Base-by-base conservation (phyloP, 2,888 invertebrate genomes). In the Druceiella hillmani region DNA sequence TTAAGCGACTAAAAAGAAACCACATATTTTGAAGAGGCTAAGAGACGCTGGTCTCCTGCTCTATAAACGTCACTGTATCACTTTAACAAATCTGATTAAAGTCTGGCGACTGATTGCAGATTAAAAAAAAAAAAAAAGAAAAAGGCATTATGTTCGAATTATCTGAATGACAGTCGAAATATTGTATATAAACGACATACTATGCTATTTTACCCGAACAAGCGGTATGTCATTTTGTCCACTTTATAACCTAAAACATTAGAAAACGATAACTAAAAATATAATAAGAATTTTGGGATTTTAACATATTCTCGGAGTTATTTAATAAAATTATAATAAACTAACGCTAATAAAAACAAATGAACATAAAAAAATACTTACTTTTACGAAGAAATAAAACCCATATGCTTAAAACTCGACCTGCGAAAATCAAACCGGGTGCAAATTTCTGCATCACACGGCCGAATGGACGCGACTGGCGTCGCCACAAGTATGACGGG, bases 201-300 rank as follows among this genome's bases (percentile, higher is more conserved):
- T 20, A 20, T 20, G 22, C 22, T 20, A 20, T 20, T 20, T 20
- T 20, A 20, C 22, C n/a, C n/a, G n/a, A n/a, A n/a, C n/a, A n/a
- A n/a, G n/a, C n/a, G n/a, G n/a, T n/a, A n/a, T n/a, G n/a, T 9
- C 22, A 20, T 20, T 20, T 20, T 20, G 22, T 20, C 22, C 22
- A 20, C 22, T 20, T 20, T 9, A 20, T 20, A 20, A 20, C 22
- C 22, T 20, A 6, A 6, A 20, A 20, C 22, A 20, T 20, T 20
- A 20, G 22, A 20, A 20, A 20, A 20, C 22, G 6, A 20, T 20
- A 20, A 20, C 22, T 20, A 20, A 20, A 20, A 20, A 20, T 20
- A 9, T 20, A 20, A 20, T 6, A 7, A 20, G 22, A 20, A 20
- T 20, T 20, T 20, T 20, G 9, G 9, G 9, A 20, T 20, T 20